Conservation (phyloP, 2,113 vertebrate species). For the Candoia aspera region DNA sequence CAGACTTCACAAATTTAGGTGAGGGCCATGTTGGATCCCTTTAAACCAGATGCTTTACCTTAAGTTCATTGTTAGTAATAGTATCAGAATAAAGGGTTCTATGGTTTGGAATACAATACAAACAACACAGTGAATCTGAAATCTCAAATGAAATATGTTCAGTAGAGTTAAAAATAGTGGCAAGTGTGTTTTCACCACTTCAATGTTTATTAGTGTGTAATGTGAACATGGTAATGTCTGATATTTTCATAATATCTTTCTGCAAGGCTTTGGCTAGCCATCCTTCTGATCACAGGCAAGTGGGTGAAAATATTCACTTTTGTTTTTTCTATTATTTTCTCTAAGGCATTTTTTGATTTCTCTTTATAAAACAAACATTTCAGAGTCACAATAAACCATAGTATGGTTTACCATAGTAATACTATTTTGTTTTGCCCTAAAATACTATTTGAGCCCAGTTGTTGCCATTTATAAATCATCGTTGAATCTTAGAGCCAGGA, state of each 20-base stretch:
- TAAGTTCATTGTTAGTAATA: neutral
- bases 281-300: neutral
- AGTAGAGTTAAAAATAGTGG: neutral
- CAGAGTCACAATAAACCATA: neutral
- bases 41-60: neutral
- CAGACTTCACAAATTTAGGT: neutral
- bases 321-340: neutral
- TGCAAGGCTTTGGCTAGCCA: no score
- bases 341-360: neutral
- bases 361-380: neutral
- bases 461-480: neutral
- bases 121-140: neutral
- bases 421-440: neutral
- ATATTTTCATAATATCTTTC: no score
- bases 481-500: neutral
- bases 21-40: neutral
- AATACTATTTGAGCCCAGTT: neutral
- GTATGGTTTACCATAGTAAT: neutral
- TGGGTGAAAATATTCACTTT: neutral
- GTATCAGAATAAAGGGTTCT: neutral
- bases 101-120: neutral
- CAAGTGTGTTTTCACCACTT: neutral
- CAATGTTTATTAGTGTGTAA: neutral
- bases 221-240: neutral
- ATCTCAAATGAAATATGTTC: neutral